Percentiles rank a stretch among this genome's conserved stretches.
phyloP scores from a whole-genome alignment of 2,888 invertebrate genomes.

The Drosophila melanocephala region DNA sequence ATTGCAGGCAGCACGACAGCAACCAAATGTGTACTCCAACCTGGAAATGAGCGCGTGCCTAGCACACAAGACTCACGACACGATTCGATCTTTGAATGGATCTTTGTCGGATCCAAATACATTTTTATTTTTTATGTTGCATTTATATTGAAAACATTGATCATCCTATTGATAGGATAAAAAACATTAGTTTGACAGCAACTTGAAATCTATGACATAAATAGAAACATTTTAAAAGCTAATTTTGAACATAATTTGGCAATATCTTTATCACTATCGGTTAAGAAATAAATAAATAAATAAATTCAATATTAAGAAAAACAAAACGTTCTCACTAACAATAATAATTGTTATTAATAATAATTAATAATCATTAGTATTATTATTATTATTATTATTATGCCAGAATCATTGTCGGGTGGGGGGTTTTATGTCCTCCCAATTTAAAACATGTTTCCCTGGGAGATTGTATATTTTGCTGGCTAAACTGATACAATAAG shows the following conservation, averaged over 20 bases:
- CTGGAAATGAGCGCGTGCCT: background rate
- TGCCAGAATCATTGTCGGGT: background rate
- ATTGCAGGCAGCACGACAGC: conserved; percentile 49
- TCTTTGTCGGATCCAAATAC: background rate
- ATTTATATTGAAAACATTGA: no score
- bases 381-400: no score
- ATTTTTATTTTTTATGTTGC: no score
- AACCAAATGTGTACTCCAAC: background rate
- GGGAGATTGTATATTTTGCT: background rate
- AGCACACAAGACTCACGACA: background rate
- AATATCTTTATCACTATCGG: no score
- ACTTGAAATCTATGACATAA: background rate
- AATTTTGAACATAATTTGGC: no score
- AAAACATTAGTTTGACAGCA: no score
- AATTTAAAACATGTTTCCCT: background rate
- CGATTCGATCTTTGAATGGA: background rate
- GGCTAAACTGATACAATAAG: background rate
- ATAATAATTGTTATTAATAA: no score
- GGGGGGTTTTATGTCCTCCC: background rate
- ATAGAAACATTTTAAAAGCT: background rate
- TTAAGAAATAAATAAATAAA: no score
- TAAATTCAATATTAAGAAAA: no score
- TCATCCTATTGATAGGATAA: no score
- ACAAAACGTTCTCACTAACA: no score
- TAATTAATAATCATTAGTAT: no score